Evolutionary conservation across 2,797 vertebrate species (phyloP), one percentile per base, ranked within the genome.

Genomic region (Crax fasciolata): DNA sequence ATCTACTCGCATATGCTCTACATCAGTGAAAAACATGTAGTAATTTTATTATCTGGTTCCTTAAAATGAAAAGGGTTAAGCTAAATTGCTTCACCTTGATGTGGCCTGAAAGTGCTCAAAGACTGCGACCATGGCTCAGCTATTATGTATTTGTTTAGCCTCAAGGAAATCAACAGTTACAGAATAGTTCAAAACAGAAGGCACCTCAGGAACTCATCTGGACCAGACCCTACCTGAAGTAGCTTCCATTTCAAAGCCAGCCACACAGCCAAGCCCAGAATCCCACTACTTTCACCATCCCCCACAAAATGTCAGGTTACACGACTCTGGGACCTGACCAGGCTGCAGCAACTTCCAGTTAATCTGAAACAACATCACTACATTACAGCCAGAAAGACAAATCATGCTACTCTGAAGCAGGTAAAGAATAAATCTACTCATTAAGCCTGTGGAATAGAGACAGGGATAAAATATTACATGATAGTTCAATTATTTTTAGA

Each of bases 341-440:
- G 48, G 28, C 46, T 28, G 21, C 10, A 23, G n/a, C 61, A 41
- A 54, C 21, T 81, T 51, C 39, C 61, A 71, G 13, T 20, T 46
- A 51, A 67, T 46, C 76, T 84, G 70, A 57, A 89, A 58, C 30
- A 81, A 78, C 4, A 46, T 32, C 61, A 51, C 55, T 62, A 52
- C 77, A 8, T 35, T 79, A 96, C 63, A 89, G 65, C 39, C 94
- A 95, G 14, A 19, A 93, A 92, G 63, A 81, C 39, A 96, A 95
- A 77, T 59, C 61, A 65, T 46, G 39, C 51, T 49, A 55, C 91
- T 91, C n/a, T 68, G 61, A 83, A 81, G 57, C 79, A 46, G 68
- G 48, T 93, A 70, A 96, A 91, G 52, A 58, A 92, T 71, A 95
- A 89, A 83, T 76, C 90, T 87, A 41, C 79, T 90, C 87, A 66